Evolutionary conservation across 2,797 vertebrate genomes (phyloP), one percentile per base, ranked within the genome.

Genomic region (Thalassophryne amazonica): DNA sequence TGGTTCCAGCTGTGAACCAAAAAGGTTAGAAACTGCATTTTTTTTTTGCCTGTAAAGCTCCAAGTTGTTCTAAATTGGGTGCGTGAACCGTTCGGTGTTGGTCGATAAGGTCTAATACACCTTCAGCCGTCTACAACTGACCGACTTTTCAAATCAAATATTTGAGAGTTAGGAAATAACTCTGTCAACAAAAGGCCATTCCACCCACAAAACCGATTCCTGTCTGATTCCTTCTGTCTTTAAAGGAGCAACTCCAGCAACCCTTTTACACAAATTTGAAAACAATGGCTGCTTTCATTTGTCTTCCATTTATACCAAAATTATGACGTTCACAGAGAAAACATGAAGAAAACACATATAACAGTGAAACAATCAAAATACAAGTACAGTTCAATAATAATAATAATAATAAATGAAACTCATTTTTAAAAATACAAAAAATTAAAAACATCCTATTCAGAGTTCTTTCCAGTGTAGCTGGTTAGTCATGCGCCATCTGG

Each of bases 391-490:
- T 83, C 11, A 37, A 69, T 34, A 71, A 65, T 80, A 73, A 72
- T 30, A 84, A 86, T 85, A 74, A 87, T 68, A 84, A 86, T 85
- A 74, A 87, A 68, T 87, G 86, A 83, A 81, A 74, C 45, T 45
- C 20, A 64, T 61, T 60, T 21, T 39, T 49, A 78, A 58, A 56
- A 30, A 69, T 41, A 36, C 43, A 28, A 48, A 31, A 48, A 35
- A 54, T 66, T 41, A 23, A 36, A 77, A 65, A 81, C 50, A 63
- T 83, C 67, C 76, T 70, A 70, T 71, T 83, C 75, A 69, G 80
- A 81, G 79, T 78, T 73, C 60, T 70, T 43, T 54, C 31, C 51
- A 49, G 22, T 47, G 51, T 40, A 49, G 54, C 82, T 69, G 80
- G 69, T 59, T 50, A 81, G 63, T 80, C 80, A 81, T 34, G 34